These are phyloP conservation scores for Paradisaea rubra DNA, from an alignment of 2,113 vertebrate species.

Conservation along the genomic window DNA sequence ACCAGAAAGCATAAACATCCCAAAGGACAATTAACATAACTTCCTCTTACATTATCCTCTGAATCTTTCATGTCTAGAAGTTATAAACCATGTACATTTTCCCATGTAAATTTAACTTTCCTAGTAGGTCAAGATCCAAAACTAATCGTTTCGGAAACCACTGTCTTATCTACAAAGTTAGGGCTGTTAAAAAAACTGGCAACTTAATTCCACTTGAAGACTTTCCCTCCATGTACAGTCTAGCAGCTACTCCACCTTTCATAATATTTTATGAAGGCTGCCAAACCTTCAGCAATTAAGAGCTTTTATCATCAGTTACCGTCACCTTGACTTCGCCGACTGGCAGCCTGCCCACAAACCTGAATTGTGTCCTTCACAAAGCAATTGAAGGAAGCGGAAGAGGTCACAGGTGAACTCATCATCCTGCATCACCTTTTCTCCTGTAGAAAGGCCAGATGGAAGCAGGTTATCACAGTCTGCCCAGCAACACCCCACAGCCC, in stretches of 20 bases:
- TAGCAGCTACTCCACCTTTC: not conserved
- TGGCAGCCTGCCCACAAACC: constrained; percentile 72
- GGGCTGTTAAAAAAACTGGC: not conserved
- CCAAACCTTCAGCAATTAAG: not conserved
- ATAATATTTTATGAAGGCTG: not conserved
- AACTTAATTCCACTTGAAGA: not conserved
- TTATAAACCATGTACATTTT: not conserved
- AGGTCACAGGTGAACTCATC: constrained; percentile 96
- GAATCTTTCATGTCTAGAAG: not conserved
- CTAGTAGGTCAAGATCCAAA: not conserved
- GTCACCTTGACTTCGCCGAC: not conserved
- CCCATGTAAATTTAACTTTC: not conserved
- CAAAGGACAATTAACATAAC: not conserved
- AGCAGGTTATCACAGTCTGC: constrained; percentile 1
- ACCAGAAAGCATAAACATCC: not conserved
- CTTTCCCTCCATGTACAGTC: not conserved
- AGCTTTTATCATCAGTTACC: not conserved
- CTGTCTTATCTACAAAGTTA: not conserved
- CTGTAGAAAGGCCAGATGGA: constrained; percentile 71
- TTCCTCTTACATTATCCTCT: not conserved
- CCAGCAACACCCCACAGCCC: not conserved
- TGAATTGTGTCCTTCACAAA: constrained; percentile 95
- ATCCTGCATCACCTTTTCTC: constrained; percentile 95
- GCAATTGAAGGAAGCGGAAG: constrained; percentile 94
- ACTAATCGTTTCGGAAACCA: not conserved